These are phyloP conservation scores for Conus canariensis DNA, from an alignment of 2,888 invertebrate genomes.

Conservation along the genomic window DNA sequence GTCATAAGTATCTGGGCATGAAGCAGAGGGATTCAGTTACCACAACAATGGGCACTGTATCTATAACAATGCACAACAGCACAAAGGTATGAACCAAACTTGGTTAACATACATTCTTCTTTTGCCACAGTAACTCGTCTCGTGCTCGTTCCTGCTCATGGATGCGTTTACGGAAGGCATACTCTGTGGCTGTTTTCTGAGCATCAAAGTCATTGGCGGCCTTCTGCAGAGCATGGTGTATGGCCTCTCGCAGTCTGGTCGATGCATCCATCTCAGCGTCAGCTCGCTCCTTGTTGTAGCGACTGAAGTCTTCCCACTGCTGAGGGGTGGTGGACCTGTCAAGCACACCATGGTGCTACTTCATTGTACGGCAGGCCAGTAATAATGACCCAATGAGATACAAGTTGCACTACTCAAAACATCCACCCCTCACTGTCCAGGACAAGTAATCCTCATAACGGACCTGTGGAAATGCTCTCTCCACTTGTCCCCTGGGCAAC, in stretches of 20 bases:
- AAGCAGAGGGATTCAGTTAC: no score
- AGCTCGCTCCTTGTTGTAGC: conserved; percentile 87
- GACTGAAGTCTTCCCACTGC: conserved; percentile 90
- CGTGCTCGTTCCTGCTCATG: conserved; percentile 91
- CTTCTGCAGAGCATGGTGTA: conserved; percentile 88
- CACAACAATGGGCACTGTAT: no score
- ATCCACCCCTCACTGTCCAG: no score
- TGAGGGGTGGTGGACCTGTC: conserved; percentile 86
- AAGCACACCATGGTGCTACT: background rate
- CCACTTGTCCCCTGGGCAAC: no score
- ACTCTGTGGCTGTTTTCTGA: conserved; percentile 91
- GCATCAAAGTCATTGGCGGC: conserved; percentile 88
- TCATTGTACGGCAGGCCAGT: no score
- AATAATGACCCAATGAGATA: conserved; percentile 28
- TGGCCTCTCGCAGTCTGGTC: conserved; percentile 87
- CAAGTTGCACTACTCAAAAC: background rate
- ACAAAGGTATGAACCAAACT: no score
- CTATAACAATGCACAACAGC: no score
- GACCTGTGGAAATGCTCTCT: no score
- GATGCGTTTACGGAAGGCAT: conserved; percentile 90
- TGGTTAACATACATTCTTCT: conserved; percentile 81
- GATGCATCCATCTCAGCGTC: conserved; percentile 89
- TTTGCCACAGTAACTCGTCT: conserved; percentile 94
- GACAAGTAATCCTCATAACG: no score
- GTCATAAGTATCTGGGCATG: no score